Evolutionary conservation across 2,113 vertebrate species (phyloP).

Genomic region (Thunnus thynnus): DNA sequence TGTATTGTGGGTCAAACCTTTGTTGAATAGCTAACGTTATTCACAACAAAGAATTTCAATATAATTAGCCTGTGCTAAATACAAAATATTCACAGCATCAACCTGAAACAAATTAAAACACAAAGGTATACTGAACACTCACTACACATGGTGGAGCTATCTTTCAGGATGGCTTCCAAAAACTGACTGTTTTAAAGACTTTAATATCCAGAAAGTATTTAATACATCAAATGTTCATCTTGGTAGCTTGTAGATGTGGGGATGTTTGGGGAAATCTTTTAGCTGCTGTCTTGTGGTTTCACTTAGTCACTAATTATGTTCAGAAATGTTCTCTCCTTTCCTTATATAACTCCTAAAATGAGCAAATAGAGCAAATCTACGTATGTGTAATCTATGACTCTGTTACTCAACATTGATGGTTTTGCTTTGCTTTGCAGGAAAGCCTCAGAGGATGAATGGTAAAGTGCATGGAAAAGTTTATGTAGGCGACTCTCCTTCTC

Average conservation of each 20-base stretch:
- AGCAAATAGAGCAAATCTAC: neutral
- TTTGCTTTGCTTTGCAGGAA: slow-evolving; percentile 82
- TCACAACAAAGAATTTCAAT: neutral
- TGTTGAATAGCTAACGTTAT: neutral
- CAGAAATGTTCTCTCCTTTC: neutral
- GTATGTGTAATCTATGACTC: neutral
- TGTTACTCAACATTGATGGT: neutral
- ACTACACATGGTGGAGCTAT: neutral
- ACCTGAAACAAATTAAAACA: neutral
- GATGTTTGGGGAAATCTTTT: too few relatives aligned
- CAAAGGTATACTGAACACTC: neutral
- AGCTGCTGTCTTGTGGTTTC: neutral
- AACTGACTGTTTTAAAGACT: neutral
- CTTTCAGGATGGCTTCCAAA: neutral
- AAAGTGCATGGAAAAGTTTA: slow-evolving; percentile 92
- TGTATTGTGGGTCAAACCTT: neutral
- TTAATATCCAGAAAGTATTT: neutral
- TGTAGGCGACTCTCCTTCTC: slow-evolving; percentile 86
- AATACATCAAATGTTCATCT: neutral
- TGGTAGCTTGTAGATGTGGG: neutral
- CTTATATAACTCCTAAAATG: slow-evolving; percentile 1
- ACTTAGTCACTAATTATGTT: neutral
- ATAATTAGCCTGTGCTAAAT: neutral
- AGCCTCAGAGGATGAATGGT: slow-evolving; percentile 95
- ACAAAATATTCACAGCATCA: neutral